phyloP scores from a whole-genome alignment of 2,888 invertebrate species.

The Conops quadrifasciatus region DNA sequence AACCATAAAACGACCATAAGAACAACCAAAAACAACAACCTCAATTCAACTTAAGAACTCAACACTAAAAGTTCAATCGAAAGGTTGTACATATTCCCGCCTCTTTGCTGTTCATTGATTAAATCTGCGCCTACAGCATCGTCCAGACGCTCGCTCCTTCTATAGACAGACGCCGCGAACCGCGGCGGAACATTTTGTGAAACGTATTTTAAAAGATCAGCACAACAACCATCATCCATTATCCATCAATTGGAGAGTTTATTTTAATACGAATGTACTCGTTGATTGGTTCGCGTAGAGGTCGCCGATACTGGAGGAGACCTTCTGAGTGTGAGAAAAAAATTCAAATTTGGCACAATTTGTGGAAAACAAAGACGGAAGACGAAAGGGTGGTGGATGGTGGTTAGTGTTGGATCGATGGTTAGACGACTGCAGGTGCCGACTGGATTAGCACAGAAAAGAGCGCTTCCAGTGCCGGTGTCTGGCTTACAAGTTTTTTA shows the following conservation, averaged over 20 bases:
- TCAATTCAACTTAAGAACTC: background rate
- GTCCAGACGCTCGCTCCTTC: background rate
- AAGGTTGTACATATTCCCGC: slow-evolving; percentile 8
- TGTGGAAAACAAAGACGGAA: too few relatives aligned
- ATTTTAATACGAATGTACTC: slow-evolving; percentile 14
- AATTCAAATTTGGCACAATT: slow-evolving; percentile 21
- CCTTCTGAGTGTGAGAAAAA: slow-evolving; percentile 28
- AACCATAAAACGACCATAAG: too few relatives aligned
- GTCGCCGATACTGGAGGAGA: slow-evolving; percentile 8
- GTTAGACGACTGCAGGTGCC: too few relatives aligned
- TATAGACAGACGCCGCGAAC: background rate
- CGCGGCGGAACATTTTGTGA: background rate
- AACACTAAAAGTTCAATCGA: slow-evolving; percentile 11
- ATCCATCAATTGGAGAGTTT: background rate
- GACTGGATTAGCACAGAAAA: too few relatives aligned
- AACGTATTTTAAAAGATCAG: background rate
- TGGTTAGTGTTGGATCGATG: too few relatives aligned
- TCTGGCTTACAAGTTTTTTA: too few relatives aligned
- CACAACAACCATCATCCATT: slow-evolving; percentile 9
- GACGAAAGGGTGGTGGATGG: too few relatives aligned
- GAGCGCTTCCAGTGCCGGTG: too few relatives aligned
- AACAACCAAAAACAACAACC: background rate
- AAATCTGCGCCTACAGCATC: slow-evolving; percentile 14
- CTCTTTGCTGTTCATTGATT: background rate
- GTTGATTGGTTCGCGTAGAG: slow-evolving; percentile 21